Percentiles rank a stretch among this genome's conserved stretches.
These are phyloP conservation scores for Eupithecia tripunctaria DNA, from an alignment of 2,888 invertebrate genomes.

Conservation along the genomic window DNA sequence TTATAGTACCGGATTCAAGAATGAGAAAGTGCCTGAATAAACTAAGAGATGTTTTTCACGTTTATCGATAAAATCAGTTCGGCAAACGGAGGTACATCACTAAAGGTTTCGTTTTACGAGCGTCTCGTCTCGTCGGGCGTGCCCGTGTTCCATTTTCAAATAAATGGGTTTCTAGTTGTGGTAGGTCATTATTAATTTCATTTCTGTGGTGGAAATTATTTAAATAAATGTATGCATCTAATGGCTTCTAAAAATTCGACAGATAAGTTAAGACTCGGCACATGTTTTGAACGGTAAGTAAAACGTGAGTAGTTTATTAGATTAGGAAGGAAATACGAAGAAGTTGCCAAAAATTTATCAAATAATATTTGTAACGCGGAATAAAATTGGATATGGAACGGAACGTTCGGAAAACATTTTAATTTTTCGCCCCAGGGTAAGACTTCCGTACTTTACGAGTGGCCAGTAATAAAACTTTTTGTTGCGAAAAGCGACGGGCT, in stretches of 20 bases:
- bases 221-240: neutral
- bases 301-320: neutral
- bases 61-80: constrained; percentile 35
- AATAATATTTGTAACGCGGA: neutral
- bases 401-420: constrained; percentile 40
- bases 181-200: constrained; percentile 66
- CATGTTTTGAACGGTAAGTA: neutral
- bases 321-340: neutral
- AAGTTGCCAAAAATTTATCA: neutral
- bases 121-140: constrained; percentile 68
- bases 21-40: neutral
- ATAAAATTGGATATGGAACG: constrained; percentile 27
- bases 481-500: constrained; percentile 74
- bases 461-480: constrained; percentile 80
- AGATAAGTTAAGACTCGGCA: neutral
- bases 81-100: constrained; percentile 53
- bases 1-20: constrained; percentile 6
- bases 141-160: constrained; percentile 79
- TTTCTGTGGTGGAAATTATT: neutral
- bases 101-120: constrained; percentile 67
- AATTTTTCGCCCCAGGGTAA: constrained; percentile 62
- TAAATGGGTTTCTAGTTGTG: constrained; percentile 69
- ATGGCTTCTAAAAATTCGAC: neutral
- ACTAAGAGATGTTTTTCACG: neutral
- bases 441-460: constrained; percentile 79